A percentile compares a stretch with the other conserved stretches of the same genome.
Evolutionary conservation across 1,140 invertebrate species (phyloP).

Genomic region (Zelostemma sp.): DNA sequence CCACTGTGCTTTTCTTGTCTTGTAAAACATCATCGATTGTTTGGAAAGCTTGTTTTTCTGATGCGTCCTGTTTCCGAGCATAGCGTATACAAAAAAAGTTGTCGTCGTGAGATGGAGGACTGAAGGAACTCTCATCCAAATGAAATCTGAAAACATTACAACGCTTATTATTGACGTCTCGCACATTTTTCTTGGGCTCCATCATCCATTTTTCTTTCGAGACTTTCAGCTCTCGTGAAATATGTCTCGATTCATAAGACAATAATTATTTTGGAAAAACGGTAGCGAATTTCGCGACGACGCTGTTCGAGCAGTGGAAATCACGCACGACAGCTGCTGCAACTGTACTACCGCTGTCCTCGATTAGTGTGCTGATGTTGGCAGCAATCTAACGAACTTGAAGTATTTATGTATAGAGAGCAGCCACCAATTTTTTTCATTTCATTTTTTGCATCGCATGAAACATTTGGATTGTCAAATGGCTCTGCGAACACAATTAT

Average conservation of each 20-base stretch:
- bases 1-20: slow-evolving; percentile 43
- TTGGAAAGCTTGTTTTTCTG: slow-evolving; percentile 51
- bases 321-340: slow-evolving; percentile 32
- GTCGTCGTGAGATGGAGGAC: slow-evolving; percentile 79
- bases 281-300: background rate
- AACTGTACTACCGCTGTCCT: slow-evolving; percentile 35
- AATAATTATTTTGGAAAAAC: background rate
- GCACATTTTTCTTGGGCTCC: too few species aligned
- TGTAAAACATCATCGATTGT: slow-evolving; percentile 55
- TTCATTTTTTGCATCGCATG: too few species aligned
- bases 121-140: slow-evolving; percentile 76
- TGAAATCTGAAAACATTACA: slow-evolving; percentile 72
- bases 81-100: slow-evolving; percentile 79
- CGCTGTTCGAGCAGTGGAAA: slow-evolving; percentile 29
- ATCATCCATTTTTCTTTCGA: too few species aligned
- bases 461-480: slow-evolving; percentile 4
- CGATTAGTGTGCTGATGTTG: slow-evolving; percentile 50
- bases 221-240: too few species aligned
- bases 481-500: too few species aligned
- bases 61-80: slow-evolving; percentile 60
- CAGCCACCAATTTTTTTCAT: slow-evolving; percentile 12
- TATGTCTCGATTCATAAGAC: background rate
- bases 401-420: slow-evolving; percentile 37
- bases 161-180: too few species aligned
- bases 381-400: slow-evolving; percentile 23